A percentile compares a stretch with the other conserved stretches of the same genome.
Conservation (phyloP, 2,797 vertebrate species). For the Tadarida brasiliensis region DNA sequence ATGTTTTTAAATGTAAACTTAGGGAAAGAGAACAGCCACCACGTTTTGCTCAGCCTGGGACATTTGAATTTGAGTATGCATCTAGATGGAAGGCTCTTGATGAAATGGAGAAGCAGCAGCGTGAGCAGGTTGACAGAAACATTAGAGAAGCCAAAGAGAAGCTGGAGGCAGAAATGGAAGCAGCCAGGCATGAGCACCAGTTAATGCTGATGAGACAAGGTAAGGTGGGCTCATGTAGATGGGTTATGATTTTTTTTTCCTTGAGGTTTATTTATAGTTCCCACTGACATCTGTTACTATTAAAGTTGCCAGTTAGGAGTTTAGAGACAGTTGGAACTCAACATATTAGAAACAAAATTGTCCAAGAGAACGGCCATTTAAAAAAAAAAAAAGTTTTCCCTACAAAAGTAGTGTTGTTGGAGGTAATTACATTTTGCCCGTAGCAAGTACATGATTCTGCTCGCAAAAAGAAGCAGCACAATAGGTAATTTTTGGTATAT, state of each 20-base stretch:
- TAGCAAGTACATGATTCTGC: not conserved
- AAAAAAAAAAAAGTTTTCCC: not conserved
- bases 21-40: slow-evolving; percentile 96
- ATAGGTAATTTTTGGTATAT: not conserved
- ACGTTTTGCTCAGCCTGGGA: slow-evolving; percentile 97
- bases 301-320: slow-evolving; percentile 6
- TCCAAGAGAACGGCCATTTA: not conserved
- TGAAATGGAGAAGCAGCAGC: slow-evolving; percentile 98
- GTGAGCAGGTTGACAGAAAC: slow-evolving; percentile 96
- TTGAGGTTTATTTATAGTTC: not conserved
- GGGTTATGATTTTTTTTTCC: slow-evolving; percentile 2
- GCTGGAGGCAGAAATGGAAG: slow-evolving; percentile 98
- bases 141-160: slow-evolving; percentile 98
- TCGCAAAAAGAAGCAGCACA: not conserved
- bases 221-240: slow-evolving; percentile 80
- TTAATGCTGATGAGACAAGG: slow-evolving; percentile 99
- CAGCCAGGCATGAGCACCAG: slow-evolving; percentile 98
- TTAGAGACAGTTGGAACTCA: slow-evolving; percentile 10
- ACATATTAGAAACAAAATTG: not conserved
- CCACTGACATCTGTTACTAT: not conserved
- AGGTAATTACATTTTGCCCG: slow-evolving; percentile 42
- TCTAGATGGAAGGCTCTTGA: slow-evolving; percentile 99
- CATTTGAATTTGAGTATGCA: slow-evolving; percentile 98
- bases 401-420: not conserved
- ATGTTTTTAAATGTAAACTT: slow-evolving; percentile 80